Evolutionary conservation across 1,140 invertebrate genomes (phyloP).

Genomic region (Vanessa tameamea): DNA sequence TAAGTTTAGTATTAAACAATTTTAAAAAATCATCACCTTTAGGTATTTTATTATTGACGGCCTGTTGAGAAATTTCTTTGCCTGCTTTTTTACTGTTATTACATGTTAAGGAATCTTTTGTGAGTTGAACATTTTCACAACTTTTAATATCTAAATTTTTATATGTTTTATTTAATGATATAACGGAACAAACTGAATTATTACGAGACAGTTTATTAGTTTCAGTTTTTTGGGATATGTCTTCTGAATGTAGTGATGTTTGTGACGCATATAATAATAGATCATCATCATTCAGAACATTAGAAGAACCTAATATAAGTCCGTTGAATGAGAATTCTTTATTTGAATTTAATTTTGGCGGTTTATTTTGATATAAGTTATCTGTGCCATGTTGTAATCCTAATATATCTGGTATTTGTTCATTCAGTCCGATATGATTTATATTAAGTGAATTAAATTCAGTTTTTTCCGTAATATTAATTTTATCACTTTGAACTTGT

Average conservation of each 20-base stretch:
- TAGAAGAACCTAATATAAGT: constrained; percentile 51
- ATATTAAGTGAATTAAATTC: background rate
- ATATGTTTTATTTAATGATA: constrained; percentile 56
- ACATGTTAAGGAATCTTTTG: background rate
- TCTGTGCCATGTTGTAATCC: background rate
- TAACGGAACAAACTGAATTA: constrained; percentile 49
- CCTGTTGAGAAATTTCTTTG: constrained; percentile 5
- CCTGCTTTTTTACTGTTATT: background rate
- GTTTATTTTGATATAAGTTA: background rate
- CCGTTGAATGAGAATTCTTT: constrained; percentile 40
- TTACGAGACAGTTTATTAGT: constrained; percentile 40
- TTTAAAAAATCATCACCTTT: constrained; percentile 47
- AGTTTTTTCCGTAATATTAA: background rate
- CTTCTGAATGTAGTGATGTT: constrained; percentile 23
- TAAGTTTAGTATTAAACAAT: constrained; percentile 43
- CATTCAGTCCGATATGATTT: background rate
- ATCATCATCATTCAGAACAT: constrained; percentile 56
- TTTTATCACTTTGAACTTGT: background rate
- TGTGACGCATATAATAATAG: constrained; percentile 2
- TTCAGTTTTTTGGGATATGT: constrained; percentile 32
- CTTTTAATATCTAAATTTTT: constrained; percentile 64
- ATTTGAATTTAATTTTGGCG: constrained; percentile 13
- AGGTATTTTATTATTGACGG: constrained; percentile 46
- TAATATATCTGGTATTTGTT: background rate
- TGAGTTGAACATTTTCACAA: constrained; percentile 44